Base-by-base conservation (phyloP, 2,113 vertebrate genomes). In the Phyllostomus discolor region DNA sequence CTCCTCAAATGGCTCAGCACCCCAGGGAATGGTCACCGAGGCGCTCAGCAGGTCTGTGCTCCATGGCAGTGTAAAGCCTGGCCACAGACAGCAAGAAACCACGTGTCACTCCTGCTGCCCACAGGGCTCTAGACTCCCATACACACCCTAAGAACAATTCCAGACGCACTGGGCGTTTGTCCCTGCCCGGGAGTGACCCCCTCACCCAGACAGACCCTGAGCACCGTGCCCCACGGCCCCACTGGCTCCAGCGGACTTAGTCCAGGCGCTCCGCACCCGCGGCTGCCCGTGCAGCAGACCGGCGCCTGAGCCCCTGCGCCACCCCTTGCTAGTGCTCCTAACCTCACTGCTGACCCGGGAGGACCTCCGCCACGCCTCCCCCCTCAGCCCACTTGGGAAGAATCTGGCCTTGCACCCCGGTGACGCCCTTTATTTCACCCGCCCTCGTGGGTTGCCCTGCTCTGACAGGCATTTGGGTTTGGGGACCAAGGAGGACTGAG, bases 31-130 rank as follows among this genome's bases (percentile, higher is more conserved):
- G 22, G 4, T 26, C 50, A 3, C 2, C 1, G 8, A 62, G 41
- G 31, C 16, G 11, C 64, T n/a, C 20, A 20, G 64, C 10, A 7
- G 2, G 31, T 22, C 1, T 14, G 6, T 33, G 9, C 28, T 7
- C 1, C 0, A 22, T 4, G 43, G 43, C 43, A 43, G 24, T 35
- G 11, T 3, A 6, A 35, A 73, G 17, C 12, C 10, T 22, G 6
- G 4, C 22, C 43, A 10, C 14, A 2, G 4, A 76, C 64, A 38
- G 59, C 73, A 28, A 83, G 64, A 93, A 5, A 2, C 14, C 70
- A 1, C 7, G 1, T 1, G 16, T 62, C 46, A 0, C 76, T 10
- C 0, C 1, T 14, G 5, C 80, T 14, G 14, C 1, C 1, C 0
- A 15, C 24, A 17, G 0, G 15, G 2, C 10, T 75, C 64, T 31